These are phyloP conservation scores for Yasuhikotakia modesta DNA, from an alignment of 2,797 vertebrate genomes.

Conservation along the genomic window DNA sequence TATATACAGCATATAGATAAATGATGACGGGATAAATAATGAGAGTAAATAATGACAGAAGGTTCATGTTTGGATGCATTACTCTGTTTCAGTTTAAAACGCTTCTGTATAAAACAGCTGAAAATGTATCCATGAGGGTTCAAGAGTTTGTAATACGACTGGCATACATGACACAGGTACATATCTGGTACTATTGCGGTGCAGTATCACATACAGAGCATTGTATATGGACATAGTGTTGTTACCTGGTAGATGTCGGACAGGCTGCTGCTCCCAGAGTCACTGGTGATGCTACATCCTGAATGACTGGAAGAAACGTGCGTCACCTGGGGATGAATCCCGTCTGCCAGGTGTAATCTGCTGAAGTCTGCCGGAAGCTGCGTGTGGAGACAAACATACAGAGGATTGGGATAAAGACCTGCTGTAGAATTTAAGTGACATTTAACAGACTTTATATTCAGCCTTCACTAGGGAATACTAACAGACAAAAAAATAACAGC, in stretches of 20 bases:
- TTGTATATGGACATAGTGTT: neutral
- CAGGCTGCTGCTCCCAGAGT: conserved; percentile 99
- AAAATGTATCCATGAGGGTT: neutral
- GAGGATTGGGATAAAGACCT: neutral
- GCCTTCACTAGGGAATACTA: too few species aligned
- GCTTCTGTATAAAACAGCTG: neutral
- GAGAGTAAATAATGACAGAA: too few species aligned
- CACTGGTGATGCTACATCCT: conserved; percentile 99
- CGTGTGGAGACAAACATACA: conserved; percentile 57
- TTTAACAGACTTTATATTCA: too few species aligned
- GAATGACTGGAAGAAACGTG: conserved; percentile 98
- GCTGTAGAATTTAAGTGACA: neutral
- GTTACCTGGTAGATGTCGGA: conserved; percentile 97
- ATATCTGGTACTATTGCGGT: too few species aligned
- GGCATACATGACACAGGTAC: neutral
- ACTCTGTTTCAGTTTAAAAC: neutral
- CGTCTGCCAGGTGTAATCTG: conserved; percentile 97
- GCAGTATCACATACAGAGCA: too few species aligned
- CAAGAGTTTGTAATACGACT: neutral
- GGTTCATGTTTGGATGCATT: neutral
- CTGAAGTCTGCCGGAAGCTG: conserved; percentile 99
- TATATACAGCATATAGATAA: too few species aligned
- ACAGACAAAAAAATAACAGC: neutral
- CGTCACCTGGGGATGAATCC: conserved; percentile 98
- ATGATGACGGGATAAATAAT: too few species aligned